These are phyloP conservation scores for Augochlorella aurata DNA, from an alignment of 2,888 invertebrate genomes.

Conservation along the genomic window DNA sequence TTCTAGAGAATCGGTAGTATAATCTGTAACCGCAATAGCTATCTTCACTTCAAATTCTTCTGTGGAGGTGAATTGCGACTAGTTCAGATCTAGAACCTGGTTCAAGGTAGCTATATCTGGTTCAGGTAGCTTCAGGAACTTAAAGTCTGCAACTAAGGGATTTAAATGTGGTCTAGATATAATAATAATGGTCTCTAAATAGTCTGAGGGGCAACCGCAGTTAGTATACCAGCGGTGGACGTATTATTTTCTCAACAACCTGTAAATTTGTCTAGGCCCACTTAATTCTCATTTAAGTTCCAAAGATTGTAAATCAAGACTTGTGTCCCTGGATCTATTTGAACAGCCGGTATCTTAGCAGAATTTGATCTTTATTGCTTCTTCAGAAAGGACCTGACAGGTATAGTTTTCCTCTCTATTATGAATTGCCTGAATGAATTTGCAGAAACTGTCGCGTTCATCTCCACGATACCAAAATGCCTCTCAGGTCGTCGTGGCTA, in stretches of 20 bases:
- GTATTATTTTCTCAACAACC: too few relatives aligned
- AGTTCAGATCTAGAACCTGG: neutral
- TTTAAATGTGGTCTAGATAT: neutral
- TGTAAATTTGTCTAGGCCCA: too few relatives aligned
- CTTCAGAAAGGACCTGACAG: neutral
- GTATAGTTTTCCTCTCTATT: neutral
- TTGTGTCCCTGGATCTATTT: neutral
- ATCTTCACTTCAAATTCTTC: conserved; percentile 1
- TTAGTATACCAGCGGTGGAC: too few relatives aligned
- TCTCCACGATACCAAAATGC: conserved; percentile 4
- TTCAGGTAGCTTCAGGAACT: neutral
- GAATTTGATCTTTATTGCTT: neutral
- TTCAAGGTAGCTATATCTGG: neutral
- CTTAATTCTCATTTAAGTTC: too few relatives aligned
- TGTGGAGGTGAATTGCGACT: conserved; percentile 1
- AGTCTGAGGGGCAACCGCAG: neutral
- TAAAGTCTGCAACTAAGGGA: neutral
- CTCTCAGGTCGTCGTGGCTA: neutral
- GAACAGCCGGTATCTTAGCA: neutral
- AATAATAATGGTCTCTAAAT: too few relatives aligned
- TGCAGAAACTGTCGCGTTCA: neutral
- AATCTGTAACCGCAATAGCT: conserved; percentile 10
- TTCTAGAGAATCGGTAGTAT: conserved; percentile 30
- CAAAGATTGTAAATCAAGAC: neutral
- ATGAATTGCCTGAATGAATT: neutral